These are phyloP conservation scores for Lamprologus callipterus DNA, from an alignment of 2,113 vertebrate species.

Conservation along the genomic window DNA sequence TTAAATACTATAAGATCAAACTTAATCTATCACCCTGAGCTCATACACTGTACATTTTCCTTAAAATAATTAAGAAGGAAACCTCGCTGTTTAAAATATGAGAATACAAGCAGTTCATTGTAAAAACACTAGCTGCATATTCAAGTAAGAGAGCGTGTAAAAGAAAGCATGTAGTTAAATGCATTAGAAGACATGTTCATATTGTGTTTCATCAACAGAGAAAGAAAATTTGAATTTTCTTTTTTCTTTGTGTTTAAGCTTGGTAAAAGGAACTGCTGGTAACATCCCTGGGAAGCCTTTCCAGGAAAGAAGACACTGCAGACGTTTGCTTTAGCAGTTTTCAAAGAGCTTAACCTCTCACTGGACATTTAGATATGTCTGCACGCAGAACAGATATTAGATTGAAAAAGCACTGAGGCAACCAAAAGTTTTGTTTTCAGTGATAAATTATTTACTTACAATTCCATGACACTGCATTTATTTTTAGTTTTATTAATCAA, in stretches of 20 bases:
- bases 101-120: background rate
- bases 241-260: background rate
- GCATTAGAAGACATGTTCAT: too few relatives aligned
- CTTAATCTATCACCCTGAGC: background rate
- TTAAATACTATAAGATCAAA: background rate
- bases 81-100: background rate
- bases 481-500: background rate
- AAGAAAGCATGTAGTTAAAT: background rate
- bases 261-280: background rate
- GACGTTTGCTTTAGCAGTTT: background rate
- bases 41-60: background rate
- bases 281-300: background rate
- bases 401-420: background rate
- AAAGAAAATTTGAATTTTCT: background rate
- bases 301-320: background rate
- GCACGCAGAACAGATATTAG: background rate
- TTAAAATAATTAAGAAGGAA: background rate
- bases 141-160: background rate
- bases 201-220: background rate
- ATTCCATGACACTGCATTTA: background rate
- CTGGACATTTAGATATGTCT: conserved; percentile 14
- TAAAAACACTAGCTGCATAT: background rate
- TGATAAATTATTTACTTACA: background rate
- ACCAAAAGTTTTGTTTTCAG: background rate
- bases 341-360: background rate